These are phyloP conservation scores for Balaenoptera acutorostrata DNA, from an alignment of 2,113 vertebrate species.

Conservation along the genomic window DNA sequence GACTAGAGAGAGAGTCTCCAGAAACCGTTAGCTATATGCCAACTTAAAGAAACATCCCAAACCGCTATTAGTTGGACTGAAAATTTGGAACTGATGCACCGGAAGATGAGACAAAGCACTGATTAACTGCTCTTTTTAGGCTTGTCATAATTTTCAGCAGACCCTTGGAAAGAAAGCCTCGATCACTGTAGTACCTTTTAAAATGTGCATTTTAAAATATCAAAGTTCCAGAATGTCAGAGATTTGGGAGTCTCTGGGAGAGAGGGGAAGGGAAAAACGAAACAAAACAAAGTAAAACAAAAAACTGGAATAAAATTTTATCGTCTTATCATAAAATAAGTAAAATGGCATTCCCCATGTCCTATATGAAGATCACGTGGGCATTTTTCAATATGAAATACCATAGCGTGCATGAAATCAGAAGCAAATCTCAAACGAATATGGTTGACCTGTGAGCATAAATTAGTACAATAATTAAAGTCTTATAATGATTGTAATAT, in stretches of 20 bases:
- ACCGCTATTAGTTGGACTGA: not conserved
- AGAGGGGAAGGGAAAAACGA: not conserved
- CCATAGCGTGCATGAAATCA: not conserved
- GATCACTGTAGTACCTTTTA: not conserved
- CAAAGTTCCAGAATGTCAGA: not conserved
- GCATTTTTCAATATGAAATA: not conserved
- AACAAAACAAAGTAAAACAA: not conserved
- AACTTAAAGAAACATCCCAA: constrained; percentile 1
- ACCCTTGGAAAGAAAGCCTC: not conserved
- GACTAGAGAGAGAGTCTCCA: constrained; percentile 23
- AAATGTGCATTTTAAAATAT: not conserved
- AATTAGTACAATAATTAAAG: constrained; percentile 19
- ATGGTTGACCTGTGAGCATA: not conserved
- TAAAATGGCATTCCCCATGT: not conserved
- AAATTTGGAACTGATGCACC: not conserved
- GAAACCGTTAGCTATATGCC: not conserved
- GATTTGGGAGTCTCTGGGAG: not conserved
- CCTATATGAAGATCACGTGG: not conserved
- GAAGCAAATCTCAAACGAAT: constrained; percentile 31
- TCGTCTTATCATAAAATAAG: constrained; percentile 3
- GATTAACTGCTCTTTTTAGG: not conserved
- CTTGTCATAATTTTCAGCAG: not conserved
- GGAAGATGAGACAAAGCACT: not conserved
- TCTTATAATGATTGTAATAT: not conserved
- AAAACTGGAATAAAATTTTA: not conserved